phyloP scores from a whole-genome alignment of 2,888 invertebrate species.

The Cylindroiulus punctatus region DNA sequence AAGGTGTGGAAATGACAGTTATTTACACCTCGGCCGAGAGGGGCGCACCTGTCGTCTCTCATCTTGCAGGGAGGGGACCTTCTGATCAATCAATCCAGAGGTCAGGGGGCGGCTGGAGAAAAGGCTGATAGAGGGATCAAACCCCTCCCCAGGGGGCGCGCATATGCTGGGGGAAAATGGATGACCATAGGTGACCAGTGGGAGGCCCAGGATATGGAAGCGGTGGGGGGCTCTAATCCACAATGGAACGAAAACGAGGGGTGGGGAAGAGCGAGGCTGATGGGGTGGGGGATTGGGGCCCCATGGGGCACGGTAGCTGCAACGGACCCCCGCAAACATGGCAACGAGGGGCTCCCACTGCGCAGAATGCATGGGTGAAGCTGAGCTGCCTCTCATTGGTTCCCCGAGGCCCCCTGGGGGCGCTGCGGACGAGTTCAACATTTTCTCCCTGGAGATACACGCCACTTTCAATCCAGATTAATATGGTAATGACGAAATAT shows the following conservation, averaged over 20 bases:
- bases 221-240: slow-evolving; percentile 50
- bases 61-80: slow-evolving; percentile 47
- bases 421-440: slow-evolving; percentile 47
- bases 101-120: slow-evolving; percentile 43
- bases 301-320: slow-evolving; percentile 45
- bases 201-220: slow-evolving; percentile 43
- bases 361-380: slow-evolving; percentile 42
- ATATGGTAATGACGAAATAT: slow-evolving; percentile 35
- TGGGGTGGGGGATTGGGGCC: slow-evolving; percentile 23
- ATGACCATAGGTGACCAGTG: slow-evolving; percentile 44
- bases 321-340: slow-evolving; percentile 35
- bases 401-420: slow-evolving; percentile 10
- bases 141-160: slow-evolving; percentile 45
- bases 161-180: slow-evolving; percentile 8
- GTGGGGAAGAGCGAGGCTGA: neutral
- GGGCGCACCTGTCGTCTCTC: slow-evolving; percentile 53
- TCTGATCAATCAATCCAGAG: slow-evolving; percentile 53
- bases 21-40: slow-evolving; percentile 40
- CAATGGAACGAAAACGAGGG: slow-evolving; percentile 45
- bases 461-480: slow-evolving; percentile 36
- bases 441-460: neutral
- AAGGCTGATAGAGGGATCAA: slow-evolving; percentile 46
- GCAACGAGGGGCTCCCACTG: slow-evolving; percentile 43
- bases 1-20: slow-evolving; percentile 41
- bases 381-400: slow-evolving; percentile 5